phyloP scores from a whole-genome alignment of 23 tunicate species.

The Ciona savignyi region DNA sequence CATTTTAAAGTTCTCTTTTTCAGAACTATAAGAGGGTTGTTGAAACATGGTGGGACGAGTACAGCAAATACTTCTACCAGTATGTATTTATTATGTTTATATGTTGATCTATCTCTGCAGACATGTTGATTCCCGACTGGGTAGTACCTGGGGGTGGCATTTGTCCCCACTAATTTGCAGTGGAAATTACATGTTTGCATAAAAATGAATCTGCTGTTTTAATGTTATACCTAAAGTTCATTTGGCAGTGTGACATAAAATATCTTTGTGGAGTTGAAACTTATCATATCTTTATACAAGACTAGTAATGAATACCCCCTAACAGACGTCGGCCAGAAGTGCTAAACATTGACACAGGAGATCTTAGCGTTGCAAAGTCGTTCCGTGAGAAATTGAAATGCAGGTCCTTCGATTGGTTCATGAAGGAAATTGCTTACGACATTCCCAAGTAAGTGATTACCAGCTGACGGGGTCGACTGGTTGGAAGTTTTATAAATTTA shows the following conservation, averaged over 20 bases:
- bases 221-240: too few relatives aligned
- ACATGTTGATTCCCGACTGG: too few relatives aligned
- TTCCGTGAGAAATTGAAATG: constrained; percentile 69
- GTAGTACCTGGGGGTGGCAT: too few relatives aligned
- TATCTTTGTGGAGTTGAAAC: too few relatives aligned
- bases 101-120: too few relatives aligned
- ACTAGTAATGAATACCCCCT: not conserved
- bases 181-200: too few relatives aligned
- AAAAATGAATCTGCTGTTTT: too few relatives aligned
- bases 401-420: constrained; percentile 87
- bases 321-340: constrained; percentile 83
- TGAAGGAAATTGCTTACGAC: constrained; percentile 96
- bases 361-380: constrained; percentile 37
- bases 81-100: too few relatives aligned
- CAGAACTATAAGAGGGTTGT: constrained; percentile 94
- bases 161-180: too few relatives aligned
- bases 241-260: too few relatives aligned
- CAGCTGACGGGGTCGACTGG: too few relatives aligned
- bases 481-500: too few relatives aligned
- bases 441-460: constrained; percentile 75
- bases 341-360: constrained; percentile 53
- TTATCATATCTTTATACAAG: not conserved
- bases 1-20: constrained; percentile 6
- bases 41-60: constrained; percentile 98
- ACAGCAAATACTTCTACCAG: constrained; percentile 74